Percentiles rank a stretch among this genome's conserved stretches.
phyloP scores from a whole-genome alignment of 2,797 vertebrate genomes.

The Antrozous pallidus region DNA sequence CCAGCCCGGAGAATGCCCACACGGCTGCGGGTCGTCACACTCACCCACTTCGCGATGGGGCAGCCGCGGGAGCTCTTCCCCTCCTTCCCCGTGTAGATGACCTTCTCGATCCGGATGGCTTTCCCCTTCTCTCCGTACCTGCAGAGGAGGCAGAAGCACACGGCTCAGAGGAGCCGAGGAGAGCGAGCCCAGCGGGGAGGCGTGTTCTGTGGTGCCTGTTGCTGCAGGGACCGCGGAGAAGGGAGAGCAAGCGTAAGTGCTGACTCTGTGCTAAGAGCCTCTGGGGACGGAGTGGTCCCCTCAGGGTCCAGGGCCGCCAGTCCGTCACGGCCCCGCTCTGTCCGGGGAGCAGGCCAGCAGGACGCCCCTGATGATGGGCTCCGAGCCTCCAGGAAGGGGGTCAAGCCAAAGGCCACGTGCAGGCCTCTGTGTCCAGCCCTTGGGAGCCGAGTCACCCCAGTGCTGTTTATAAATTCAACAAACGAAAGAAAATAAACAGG shows the following conservation, averaged over 20 bases:
- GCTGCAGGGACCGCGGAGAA: neutral
- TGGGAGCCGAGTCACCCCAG: neutral
- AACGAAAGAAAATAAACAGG: neutral
- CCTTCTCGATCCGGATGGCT: conserved; percentile 96
- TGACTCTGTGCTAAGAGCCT: neutral
- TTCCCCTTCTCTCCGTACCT: conserved; percentile 96
- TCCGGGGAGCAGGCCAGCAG: neutral
- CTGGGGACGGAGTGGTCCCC: neutral
- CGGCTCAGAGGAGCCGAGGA: neutral
- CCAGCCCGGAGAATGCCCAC: neutral
- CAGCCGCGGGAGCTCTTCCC: conserved; percentile 98
- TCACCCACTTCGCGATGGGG: conserved; percentile 99
- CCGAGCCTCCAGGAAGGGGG: neutral
- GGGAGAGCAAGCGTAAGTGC: neutral
- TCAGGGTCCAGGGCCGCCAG: neutral
- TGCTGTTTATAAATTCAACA: neutral
- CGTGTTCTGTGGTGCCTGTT: neutral
- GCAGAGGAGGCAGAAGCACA: neutral
- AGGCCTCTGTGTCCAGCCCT: neutral
- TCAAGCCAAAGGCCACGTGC: neutral
- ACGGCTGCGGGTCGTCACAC: conserved; percentile 74
- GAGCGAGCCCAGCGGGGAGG: neutral
- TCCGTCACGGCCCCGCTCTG: neutral
- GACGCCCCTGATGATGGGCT: neutral
- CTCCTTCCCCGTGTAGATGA: conserved; percentile 94